Evolutionary conservation across 2,113 vertebrate species (phyloP).

Genomic region (Labeo rohita): DNA sequence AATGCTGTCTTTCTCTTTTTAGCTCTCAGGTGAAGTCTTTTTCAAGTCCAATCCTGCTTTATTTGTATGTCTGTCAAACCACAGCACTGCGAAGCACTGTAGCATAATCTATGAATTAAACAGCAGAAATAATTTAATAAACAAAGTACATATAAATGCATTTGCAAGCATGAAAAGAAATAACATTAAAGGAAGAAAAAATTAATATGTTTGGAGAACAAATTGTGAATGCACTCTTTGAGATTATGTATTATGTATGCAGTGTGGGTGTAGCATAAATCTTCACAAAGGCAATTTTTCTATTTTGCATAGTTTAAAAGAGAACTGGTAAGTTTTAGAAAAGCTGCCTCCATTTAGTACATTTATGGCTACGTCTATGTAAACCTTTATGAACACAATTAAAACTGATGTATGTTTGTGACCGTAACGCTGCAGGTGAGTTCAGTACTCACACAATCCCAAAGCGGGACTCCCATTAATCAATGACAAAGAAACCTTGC

Average conservation of each 20-base stretch:
- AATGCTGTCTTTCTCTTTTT: neutral
- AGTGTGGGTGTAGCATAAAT: conserved; percentile 20
- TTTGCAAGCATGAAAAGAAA: neutral
- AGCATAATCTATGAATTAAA: conserved; percentile 13
- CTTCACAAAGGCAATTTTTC: neutral
- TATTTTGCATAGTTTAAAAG: neutral
- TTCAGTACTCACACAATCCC: neutral
- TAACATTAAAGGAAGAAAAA: conserved; percentile 6
- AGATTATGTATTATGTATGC: conserved; percentile 20
- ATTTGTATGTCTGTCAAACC: conserved; percentile 15
- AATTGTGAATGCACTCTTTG: conserved; percentile 14
- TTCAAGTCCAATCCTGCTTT: neutral
- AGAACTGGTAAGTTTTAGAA: neutral
- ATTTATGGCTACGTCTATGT: neutral
- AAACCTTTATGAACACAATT: neutral
- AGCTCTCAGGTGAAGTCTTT: neutral
- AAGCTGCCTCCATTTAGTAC: neutral
- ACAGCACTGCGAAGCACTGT: conserved; percentile 20
- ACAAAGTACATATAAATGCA: neutral
- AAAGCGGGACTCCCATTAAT: conserved; percentile 3
- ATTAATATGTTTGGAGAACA: neutral
- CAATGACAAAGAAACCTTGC: conserved; percentile 2
- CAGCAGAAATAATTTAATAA: conserved; percentile 22
- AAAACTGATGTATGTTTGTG: neutral
- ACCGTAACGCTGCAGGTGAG: neutral